Percentiles rank a stretch among this genome's conserved stretches.
phyloP scores from a whole-genome alignment of 1,140 invertebrate genomes.

The Spodoptera litura region DNA sequence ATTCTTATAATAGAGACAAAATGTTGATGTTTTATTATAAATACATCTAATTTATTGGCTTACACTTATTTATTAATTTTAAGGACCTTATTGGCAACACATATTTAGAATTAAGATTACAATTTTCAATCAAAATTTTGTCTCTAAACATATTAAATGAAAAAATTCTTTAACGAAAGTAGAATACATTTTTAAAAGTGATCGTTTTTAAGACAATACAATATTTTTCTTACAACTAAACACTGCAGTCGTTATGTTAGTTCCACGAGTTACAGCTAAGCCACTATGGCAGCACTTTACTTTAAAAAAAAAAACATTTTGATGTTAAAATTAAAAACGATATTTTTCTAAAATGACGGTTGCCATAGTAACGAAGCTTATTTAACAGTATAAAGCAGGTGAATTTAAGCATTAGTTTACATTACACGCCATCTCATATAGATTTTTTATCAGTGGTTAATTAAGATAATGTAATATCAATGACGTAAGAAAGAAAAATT shows the following conservation, averaged over 20 bases:
- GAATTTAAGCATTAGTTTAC: not conserved
- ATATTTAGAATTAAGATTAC: too few species aligned
- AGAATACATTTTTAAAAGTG: constrained; percentile 25
- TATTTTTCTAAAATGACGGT: not conserved
- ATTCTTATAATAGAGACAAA: not conserved
- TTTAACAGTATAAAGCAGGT: not conserved
- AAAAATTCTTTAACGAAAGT: too few species aligned
- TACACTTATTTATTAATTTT: too few species aligned
- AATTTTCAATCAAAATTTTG: too few species aligned
- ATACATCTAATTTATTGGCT: too few species aligned
- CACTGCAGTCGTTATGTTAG: constrained; percentile 31
- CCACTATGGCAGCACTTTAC: constrained; percentile 33
- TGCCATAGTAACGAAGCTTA: constrained; percentile 17
- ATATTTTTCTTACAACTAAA: constrained; percentile 12
- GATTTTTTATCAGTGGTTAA: not conserved
- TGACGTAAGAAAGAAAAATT: too few species aligned
- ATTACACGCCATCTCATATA: not conserved
- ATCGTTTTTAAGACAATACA: not conserved
- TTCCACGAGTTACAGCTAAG: constrained; percentile 1
- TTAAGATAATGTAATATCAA: too few species aligned
- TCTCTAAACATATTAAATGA: too few species aligned
- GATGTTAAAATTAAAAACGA: not conserved
- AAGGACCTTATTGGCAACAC: too few species aligned
- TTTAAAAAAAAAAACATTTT: not conserved
- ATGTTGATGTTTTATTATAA: too few species aligned